Base-by-base conservation (phyloP, 2,797 vertebrate species). In the Rachycentron canadum region DNA sequence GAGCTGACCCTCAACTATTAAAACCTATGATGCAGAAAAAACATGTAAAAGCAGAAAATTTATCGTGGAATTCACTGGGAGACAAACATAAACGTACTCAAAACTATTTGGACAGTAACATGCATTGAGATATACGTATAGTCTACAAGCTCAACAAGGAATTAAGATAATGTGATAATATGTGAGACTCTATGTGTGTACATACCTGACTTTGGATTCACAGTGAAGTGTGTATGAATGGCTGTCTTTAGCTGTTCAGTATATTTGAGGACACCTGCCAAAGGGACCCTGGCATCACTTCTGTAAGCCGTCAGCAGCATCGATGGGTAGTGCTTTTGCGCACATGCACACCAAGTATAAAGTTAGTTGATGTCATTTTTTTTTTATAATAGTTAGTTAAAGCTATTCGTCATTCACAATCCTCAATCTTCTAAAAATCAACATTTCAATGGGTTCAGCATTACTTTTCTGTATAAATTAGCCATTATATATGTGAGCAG, bases 231-330 rank as follows among this genome's bases (percentile, higher is more conserved):
- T n/a, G 92, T 91, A 2, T 86, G 69, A 2, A 94, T 38, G 16
- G 96, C 97, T 60, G 91, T 87, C 81, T 94, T 94, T n/a, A 99
- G 91, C 70, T 90, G 94, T 75, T 94, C 86, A 0, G 93, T 81
- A 21, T 99, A 99, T 65, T 61, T 95, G 25, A 96, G 19, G 47
- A 99, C 90, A 45, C 97, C 97, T 30, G 85, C 76, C 68, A 98
- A 78, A 62, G 96, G 96, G 60, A 97, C 74, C 72, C 97, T 95
- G 60, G 94, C 89, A 74, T 99, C 98, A 0, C 89, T 92, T 41
- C 95, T 94, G 86, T 97, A 97, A 0, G 96, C 97, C 1, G 96
- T 98, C 93, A 99, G 96, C 77, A 97, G 94, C 93, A 98, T 81
- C 1, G 98, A 96, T 63, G 98, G 98, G 69, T 98, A 99, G 73